Evolutionary conservation across 2,113 vertebrate species (phyloP), one percentile per base, ranked within the genome.

Genomic region (Dipodomys stephensi): DNA sequence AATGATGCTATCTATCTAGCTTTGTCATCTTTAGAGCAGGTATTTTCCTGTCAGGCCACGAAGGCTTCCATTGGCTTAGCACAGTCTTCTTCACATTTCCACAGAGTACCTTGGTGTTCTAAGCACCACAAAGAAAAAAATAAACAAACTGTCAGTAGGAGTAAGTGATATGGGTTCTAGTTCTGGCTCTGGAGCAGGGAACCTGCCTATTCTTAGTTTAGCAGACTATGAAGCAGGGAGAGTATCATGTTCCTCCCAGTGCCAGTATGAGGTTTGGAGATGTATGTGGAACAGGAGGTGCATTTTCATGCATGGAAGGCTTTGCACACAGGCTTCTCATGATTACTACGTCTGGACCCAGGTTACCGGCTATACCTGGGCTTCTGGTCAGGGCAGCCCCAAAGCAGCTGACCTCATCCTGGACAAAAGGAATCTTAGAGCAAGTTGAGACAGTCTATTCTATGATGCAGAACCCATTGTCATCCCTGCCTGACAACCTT

Each of bases 251-350:
- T 57, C 10, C 72, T 20, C n/a, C 6, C 7, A 77, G 87, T 64
- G 23, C 39, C 25, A 2, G 30, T 16, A 15, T 35, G n/a, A 32
- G 32, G n/a, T 23, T 72, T 44, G 32, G 57, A 67, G 84, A 32
- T 11, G 1, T 6, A 7, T 35, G 32, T 11, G n/a, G 28, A 46
- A n/a, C 23, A 20, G 1, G 8, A 2, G 1, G 35, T 3, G 1
- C 19, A 30, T 22, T n/a, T 22, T 72, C 57, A 46, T 23, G 22
- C 18, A 49, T 22, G n/a, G 60, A 15, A 73, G 49, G 15, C 65
- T 30, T 8, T 62, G 57, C 39, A 13, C 23, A 3, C 39, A 2
- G n/a, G 9, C 23, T 57, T 32, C 23, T 25, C 1, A 2, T 67
- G 64, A 6, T 35, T 25, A 46, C 27, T 18, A 12, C 23, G 64